Evolutionary conservation across 1,140 invertebrate genomes (phyloP).

Genomic region (Trissolcus basalis): DNA sequence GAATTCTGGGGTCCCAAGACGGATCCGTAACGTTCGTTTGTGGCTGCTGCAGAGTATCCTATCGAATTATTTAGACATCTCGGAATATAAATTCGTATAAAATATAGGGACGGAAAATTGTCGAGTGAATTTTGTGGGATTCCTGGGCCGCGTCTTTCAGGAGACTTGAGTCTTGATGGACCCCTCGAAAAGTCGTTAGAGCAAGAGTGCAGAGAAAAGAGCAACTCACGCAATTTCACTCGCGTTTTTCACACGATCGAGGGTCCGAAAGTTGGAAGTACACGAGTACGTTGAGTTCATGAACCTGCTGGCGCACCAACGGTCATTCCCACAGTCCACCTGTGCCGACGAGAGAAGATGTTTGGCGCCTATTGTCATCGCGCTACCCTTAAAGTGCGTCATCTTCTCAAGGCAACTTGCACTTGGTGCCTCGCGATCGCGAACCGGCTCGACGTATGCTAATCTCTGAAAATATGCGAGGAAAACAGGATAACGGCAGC

Average conservation of each 20-base stretch:
- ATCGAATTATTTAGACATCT: no score
- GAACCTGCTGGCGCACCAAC: slow-evolving; percentile 69
- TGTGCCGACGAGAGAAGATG: slow-evolving; percentile 63
- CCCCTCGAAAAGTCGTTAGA: slow-evolving; percentile 1
- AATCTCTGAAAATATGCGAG: slow-evolving; percentile 60
- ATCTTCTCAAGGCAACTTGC: slow-evolving; percentile 61
- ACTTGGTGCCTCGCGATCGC: slow-evolving; percentile 59
- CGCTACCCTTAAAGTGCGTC: slow-evolving; percentile 64
- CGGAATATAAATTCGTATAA: no score
- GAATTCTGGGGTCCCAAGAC: background rate
- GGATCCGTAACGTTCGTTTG: background rate
- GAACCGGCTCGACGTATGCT: slow-evolving; percentile 65
- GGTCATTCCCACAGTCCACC: slow-evolving; percentile 74
- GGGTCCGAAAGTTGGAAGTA: slow-evolving; percentile 28
- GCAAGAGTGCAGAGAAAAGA: slow-evolving; percentile 5
- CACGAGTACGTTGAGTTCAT: slow-evolving; percentile 10
- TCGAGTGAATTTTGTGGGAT: no score
- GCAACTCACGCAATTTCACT: slow-evolving; percentile 10
- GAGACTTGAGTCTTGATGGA: no score
- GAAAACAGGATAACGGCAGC: slow-evolving; percentile 52
- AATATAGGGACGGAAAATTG: no score
- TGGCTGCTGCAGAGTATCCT: no score
- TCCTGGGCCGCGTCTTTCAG: no score
- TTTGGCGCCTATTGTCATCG: slow-evolving; percentile 66
- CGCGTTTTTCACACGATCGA: slow-evolving; percentile 65